phyloP scores from a whole-genome alignment of 2,797 vertebrate genomes.

The Squalus acanthias region DNA sequence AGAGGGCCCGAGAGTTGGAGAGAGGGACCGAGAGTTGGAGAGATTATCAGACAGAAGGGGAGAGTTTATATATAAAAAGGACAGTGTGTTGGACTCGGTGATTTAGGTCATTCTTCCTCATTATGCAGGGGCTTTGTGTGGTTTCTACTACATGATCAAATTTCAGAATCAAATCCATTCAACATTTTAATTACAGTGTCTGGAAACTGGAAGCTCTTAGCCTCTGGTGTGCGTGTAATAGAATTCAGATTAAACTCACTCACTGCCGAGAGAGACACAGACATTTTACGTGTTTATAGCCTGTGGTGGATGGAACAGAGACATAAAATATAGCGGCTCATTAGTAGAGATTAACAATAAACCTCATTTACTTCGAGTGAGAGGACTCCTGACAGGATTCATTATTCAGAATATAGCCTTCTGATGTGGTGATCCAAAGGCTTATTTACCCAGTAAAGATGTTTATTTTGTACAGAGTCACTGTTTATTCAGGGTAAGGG shows the following conservation, averaged over 20 bases:
- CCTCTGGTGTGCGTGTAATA: conserved; percentile 22
- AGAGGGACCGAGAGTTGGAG: not conserved
- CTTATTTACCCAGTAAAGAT: not conserved
- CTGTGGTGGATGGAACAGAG: not conserved
- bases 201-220: conserved; percentile 10
- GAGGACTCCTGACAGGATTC: conserved; percentile 3
- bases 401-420: not conserved
- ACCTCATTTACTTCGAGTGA: conserved; percentile 17
- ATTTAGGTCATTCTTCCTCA: conserved; percentile 21
- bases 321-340: conserved; percentile 15
- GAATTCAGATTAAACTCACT: conserved; percentile 29
- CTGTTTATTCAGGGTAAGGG: not conserved
- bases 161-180: conserved; percentile 31
- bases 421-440: not conserved
- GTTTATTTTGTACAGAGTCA: not conserved
- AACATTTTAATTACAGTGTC: conserved; percentile 22
- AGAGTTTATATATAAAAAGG: not conserved
- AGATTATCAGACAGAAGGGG: not conserved
- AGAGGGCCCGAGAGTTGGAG: too few species aligned
- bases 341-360: conserved; percentile 20
- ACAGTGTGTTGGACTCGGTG: not conserved
- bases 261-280: not conserved
- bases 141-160: conserved; percentile 16
- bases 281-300: not conserved
- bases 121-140: not conserved